These are phyloP conservation scores for Acanthiza pusilla DNA, from an alignment of 2,797 vertebrate species.

Conservation along the genomic window DNA sequence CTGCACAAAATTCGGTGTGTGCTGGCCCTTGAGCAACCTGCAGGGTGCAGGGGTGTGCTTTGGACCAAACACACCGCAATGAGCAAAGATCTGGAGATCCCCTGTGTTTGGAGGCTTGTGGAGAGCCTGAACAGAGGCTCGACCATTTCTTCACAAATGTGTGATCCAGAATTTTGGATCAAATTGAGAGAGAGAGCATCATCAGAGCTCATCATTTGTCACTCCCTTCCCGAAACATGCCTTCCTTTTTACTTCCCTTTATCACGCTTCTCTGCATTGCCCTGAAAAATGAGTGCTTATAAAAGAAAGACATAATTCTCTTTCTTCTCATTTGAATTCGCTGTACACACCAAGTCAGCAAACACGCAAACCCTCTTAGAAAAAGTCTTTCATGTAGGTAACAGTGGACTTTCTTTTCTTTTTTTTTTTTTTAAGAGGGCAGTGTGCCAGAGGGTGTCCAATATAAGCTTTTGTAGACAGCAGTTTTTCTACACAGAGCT, in stretches of 20 bases:
- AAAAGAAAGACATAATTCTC: not conserved
- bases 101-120: not conserved
- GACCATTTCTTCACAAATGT: rapidly evolving
- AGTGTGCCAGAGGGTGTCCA: slow-evolving; percentile 52
- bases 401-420: not conserved
- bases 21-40: not conserved
- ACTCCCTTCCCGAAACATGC: not conserved
- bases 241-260: not conserved
- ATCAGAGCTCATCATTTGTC: not conserved
- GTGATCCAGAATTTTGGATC: not conserved
- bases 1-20: not conserved
- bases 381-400: slow-evolving; percentile 36
- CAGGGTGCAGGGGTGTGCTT: rapidly evolving
- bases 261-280: not conserved
- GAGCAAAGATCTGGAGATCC: not conserved
- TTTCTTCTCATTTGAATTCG: not conserved
- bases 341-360: not conserved
- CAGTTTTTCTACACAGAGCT: slow-evolving; percentile 55
- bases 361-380: not conserved
- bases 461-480: slow-evolving; percentile 49
- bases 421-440: not conserved
- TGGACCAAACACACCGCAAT: not conserved
- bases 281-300: not conserved
- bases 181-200: not conserved
- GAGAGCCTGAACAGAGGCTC: not conserved